Evolutionary conservation across 2,113 vertebrate species (phyloP).

Genomic region (human (Homo sapiens)): GRCh38 chr3:176237501-176238000

Average conservation of each 20-base stretch:
- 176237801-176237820: background rate
- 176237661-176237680: background rate
- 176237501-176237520: background rate
- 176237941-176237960: background rate
- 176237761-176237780: background rate
- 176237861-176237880: background rate
- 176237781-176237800: background rate
- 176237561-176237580: background rate
- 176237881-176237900: background rate
- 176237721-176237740: background rate
- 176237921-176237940: background rate
- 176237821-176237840: background rate
- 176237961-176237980: background rate
- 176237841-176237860: too few species aligned
- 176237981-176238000: background rate
- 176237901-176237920: accelerated
- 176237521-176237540: background rate
- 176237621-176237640: background rate
- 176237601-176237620: background rate
- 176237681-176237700: background rate
- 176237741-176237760: background rate
- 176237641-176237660: background rate
- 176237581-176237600: background rate
- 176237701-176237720: background rate
- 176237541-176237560: background rate